phyloP scores from a whole-genome alignment of 2,888 invertebrate species.

The Drosophila buzzatii region DNA sequence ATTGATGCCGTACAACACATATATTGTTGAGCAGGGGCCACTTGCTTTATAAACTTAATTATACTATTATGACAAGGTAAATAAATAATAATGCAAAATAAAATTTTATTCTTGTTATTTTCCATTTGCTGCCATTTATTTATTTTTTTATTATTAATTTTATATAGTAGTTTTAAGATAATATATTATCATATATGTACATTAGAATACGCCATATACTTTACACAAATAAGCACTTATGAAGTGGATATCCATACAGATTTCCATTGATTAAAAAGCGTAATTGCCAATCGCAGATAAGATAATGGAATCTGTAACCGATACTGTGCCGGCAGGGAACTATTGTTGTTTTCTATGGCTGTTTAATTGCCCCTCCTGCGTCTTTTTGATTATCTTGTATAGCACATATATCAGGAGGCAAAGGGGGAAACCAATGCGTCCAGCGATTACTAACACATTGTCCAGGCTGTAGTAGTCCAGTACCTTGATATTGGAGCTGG shows the following conservation, averaged over 20 bases:
- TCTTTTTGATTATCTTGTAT: constrained; percentile 8
- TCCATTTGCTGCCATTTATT: background rate
- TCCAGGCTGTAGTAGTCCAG: constrained; percentile 77
- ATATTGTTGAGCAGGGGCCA: background rate
- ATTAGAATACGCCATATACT: background rate
- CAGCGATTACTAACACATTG: constrained; percentile 57
- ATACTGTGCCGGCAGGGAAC: background rate
- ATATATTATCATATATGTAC: no score
- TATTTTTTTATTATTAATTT: background rate
- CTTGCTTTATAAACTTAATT: background rate
- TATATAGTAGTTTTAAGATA: no score
- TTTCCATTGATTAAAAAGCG: constrained; percentile 7
- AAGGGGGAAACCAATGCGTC: constrained; percentile 25
- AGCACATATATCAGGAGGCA: constrained; percentile 32
- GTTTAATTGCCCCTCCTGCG: background rate
- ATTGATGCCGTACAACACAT: background rate
- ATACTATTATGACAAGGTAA: background rate
- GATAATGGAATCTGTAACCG: constrained; percentile 10
- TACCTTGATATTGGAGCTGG: constrained; percentile 73
- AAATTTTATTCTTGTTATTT: background rate
- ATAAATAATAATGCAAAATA: background rate
- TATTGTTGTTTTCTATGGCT: background rate
- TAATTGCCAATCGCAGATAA: constrained; percentile 17
- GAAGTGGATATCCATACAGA: constrained; percentile 4
- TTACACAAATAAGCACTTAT: constrained; percentile 1